These are phyloP conservation scores for Drosophila emarginata DNA, from an alignment of 2,888 invertebrate species.

Conservation along the genomic window DNA sequence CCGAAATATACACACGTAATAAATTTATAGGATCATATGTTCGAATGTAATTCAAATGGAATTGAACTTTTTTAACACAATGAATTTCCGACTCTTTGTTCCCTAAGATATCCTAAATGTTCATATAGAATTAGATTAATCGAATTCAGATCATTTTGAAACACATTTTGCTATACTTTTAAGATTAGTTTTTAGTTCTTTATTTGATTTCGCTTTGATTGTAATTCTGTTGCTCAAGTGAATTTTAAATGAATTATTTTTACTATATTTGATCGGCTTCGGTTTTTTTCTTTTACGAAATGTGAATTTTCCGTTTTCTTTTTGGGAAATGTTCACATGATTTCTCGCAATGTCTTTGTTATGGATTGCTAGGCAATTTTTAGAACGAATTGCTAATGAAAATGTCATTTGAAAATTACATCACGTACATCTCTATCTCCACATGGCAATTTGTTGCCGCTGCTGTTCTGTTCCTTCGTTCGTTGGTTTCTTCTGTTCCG, in stretches of 20 bases:
- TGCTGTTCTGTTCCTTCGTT: slow-evolving; percentile 23
- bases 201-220: not conserved
- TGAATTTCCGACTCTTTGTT: no score
- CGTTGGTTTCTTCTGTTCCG: not conserved
- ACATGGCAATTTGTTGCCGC: slow-evolving; percentile 78
- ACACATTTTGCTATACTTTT: no score
- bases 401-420: slow-evolving; percentile 75
- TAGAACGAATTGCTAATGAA: slow-evolving; percentile 78
- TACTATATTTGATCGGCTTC: not conserved
- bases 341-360: slow-evolving; percentile 7
- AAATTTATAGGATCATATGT: no score
- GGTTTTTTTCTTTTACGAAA: not conserved
- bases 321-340: not conserved
- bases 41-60: no score
- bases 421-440: slow-evolving; percentile 66
- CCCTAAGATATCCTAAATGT: no score
- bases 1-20: no score
- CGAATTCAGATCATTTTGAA: no score
- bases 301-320: not conserved
- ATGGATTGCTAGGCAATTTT: slow-evolving; percentile 63
- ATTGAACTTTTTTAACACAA: no score
- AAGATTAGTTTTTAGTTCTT: no score
- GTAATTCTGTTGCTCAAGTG: not conserved
- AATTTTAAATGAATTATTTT: not conserved
- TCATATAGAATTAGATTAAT: no score